Percentiles rank a stretch among this genome's conserved stretches.
Evolutionary conservation across 2,888 invertebrate genomes (phyloP).

Genomic region (Choristoneura rosaceana): DNA sequence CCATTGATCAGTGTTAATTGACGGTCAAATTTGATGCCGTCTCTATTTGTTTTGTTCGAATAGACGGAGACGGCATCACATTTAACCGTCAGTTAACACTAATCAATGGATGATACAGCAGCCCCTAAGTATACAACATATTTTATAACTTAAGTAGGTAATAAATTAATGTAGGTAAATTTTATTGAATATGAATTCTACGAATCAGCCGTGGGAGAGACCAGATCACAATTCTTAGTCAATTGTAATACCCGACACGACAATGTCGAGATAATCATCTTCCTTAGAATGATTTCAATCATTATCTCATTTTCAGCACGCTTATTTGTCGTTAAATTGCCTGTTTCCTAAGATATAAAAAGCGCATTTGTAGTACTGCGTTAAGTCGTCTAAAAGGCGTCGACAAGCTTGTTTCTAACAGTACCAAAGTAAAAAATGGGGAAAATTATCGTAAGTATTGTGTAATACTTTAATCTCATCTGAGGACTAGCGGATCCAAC

Average conservation of each 20-base stretch:
- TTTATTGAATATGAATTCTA: neutral
- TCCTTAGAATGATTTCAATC: slow-evolving; percentile 48
- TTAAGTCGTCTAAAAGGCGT: slow-evolving; percentile 23
- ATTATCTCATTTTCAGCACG: slow-evolving; percentile 51
- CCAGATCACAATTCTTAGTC: slow-evolving; percentile 9
- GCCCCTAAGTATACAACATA: too few species aligned
- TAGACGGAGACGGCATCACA: too few species aligned
- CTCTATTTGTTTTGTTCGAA: too few species aligned
- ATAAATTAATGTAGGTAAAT: too few species aligned
- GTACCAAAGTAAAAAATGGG: slow-evolving; percentile 24
- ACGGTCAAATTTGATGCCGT: too few species aligned
- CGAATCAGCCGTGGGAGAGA: neutral
- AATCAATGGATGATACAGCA: too few species aligned
- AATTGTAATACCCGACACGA: neutral
- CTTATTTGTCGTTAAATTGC: slow-evolving; percentile 41
- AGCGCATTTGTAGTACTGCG: neutral
- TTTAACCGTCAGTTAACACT: too few species aligned
- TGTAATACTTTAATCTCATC: too few species aligned
- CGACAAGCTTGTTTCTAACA: neutral
- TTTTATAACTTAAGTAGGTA: too few species aligned
- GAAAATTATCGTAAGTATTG: slow-evolving; percentile 40
- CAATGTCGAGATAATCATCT: slow-evolving; percentile 43
- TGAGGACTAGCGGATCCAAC: too few species aligned
- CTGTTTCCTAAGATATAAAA: slow-evolving; percentile 30
- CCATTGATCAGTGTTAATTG: too few species aligned